Evolutionary conservation across 1,140 invertebrate genomes (phyloP), one percentile per base, ranked within the genome.

Genomic region (Drosophila varians): DNA sequence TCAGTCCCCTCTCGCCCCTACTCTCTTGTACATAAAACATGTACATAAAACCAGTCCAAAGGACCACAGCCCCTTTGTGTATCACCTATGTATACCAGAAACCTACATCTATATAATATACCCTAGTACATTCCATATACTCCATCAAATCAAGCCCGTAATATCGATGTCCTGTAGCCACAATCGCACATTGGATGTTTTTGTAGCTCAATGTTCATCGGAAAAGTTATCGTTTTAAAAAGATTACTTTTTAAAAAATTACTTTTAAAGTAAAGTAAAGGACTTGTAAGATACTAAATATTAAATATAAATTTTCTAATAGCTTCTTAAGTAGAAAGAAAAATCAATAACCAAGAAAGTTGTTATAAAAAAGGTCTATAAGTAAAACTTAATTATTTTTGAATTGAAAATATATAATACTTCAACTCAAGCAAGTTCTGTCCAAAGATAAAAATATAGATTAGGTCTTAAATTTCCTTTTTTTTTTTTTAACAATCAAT

Each of bases 11-110:
- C 48, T 14, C 11, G 9, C 3, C 49, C 19, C 5, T 14, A 14
- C n/a, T 14, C 48, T 36, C 9, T n/a, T 42, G 51, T 54, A 54
- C 51, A 54, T 42, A 54, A 31, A 26, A 26, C 36, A 42, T 54
- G 52, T 48, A 46, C 43, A 57, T 57, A 47, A 14, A n/a, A n/a
- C n/a, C n/a, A n/a, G n/a, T n/a, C n/a, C n/a, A n/a, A n/a, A n/a
- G n/a, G n/a, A n/a, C n/a, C n/a, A 21, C 21, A 21, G 21, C 4
- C 2, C 36, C 38, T 26, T 38, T 43, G 43, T 55, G 40, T 53
- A 46, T 31, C 28, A 31, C 3, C 28, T 31, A 31, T 31, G 28
- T 31, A 31, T 31, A 31, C 26, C 8, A 7, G n/a, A 9, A 28
- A 28, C 8, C 8, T 8, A 8, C 26, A 28, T n/a, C 0, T 11